Evolutionary conservation across 2,113 vertebrate species (phyloP).

Genomic region (Dromaius novaehollandiae): DNA sequence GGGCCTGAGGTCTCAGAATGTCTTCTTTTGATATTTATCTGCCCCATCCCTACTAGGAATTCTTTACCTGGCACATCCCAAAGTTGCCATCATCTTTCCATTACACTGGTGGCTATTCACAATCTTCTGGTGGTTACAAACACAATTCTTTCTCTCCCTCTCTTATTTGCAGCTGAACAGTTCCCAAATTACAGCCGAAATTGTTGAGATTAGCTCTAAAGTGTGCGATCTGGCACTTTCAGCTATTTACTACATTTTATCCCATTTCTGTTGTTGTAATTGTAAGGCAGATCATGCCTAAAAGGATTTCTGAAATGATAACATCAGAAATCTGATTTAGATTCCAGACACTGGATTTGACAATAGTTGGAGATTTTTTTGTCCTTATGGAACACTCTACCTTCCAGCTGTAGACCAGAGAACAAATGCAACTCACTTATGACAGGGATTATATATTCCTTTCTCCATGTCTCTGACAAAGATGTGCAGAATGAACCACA

Average conservation of each 20-base stretch:
- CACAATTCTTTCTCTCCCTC: neutral
- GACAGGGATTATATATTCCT: neutral
- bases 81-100: neutral
- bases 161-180: neutral
- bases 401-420: neutral
- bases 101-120: neutral
- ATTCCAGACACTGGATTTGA: neutral
- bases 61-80: neutral
- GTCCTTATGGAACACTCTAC: neutral
- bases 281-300: neutral
- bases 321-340: neutral
- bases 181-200: neutral
- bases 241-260: neutral
- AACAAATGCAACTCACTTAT: neutral
- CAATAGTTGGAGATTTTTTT: neutral
- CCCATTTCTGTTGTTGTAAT: neutral
- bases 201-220: neutral
- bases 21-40: neutral
- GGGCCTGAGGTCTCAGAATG: neutral
- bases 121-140: neutral
- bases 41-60: neutral
- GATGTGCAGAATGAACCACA: neutral
- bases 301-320: neutral
- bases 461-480: neutral
- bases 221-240: neutral